Conservation (phyloP, 2,888 invertebrate species). For the Teleiodes luculella region DNA sequence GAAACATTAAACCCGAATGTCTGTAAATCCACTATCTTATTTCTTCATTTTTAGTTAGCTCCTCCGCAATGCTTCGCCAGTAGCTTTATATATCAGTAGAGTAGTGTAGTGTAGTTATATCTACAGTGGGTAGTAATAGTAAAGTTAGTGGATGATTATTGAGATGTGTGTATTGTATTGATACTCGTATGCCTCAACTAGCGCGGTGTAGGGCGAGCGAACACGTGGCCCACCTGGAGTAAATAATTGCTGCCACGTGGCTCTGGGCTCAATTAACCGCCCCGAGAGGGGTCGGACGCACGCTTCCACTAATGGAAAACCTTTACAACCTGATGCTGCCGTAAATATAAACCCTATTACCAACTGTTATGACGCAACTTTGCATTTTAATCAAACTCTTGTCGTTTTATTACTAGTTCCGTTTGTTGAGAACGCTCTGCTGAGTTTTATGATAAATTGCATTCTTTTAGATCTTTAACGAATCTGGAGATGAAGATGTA, state of each 20-base stretch:
- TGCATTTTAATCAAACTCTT: background rate
- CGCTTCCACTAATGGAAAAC: constrained; percentile 50
- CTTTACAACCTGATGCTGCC: constrained; percentile 43
- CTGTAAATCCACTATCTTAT: constrained; percentile 72
- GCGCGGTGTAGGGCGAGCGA: constrained; percentile 10
- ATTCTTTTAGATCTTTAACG: background rate
- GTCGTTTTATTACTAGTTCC: background rate
- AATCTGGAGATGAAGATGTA: background rate
- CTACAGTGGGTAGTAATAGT: background rate
- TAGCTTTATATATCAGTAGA: constrained; percentile 39
- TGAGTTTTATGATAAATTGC: background rate
- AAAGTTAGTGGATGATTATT: background rate
- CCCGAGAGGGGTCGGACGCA: constrained; percentile 50
- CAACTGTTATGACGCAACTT: constrained; percentile 7
- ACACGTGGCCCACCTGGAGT: constrained; percentile 66
- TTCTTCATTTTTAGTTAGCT: constrained; percentile 75
- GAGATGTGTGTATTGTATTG: background rate
- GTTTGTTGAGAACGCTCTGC: too few species aligned
- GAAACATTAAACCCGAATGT: constrained; percentile 69
- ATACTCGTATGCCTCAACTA: background rate
- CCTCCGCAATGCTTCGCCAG: constrained; percentile 66
- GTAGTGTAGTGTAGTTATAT: background rate
- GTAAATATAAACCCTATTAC: constrained; percentile 9
- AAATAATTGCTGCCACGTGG: constrained; percentile 77
- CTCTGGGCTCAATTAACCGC: constrained; percentile 61